Percentiles rank a stretch among this genome's conserved stretches.
Conservation (phyloP, 1,140 invertebrate species). For the Neotoxoptera formosana region DNA sequence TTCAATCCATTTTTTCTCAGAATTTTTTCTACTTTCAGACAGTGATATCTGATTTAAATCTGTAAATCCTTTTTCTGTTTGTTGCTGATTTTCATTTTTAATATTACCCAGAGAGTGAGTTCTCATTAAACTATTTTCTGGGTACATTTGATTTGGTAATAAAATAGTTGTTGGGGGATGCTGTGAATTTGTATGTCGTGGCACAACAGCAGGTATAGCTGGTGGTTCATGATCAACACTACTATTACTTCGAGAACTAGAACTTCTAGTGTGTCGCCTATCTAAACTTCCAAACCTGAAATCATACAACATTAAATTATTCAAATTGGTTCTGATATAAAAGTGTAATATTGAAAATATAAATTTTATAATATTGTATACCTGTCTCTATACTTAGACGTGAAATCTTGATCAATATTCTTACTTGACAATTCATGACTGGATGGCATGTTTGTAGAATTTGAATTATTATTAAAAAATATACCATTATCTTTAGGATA, state of each 20-base stretch:
- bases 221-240: constrained; percentile 15
- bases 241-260: constrained; percentile 26
- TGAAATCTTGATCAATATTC: constrained; percentile 11
- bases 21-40: constrained; percentile 59
- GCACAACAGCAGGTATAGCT: neutral
- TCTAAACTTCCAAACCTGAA: constrained; percentile 71
- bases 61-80: neutral
- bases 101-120: constrained; percentile 72
- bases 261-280: constrained; percentile 63
- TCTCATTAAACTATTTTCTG: constrained; percentile 67
- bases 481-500: constrained; percentile 33
- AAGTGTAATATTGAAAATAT: neutral
- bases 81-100: constrained; percentile 62
- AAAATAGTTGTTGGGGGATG: constrained; percentile 61
- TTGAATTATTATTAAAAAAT: constrained; percentile 20
- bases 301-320: constrained; percentile 5
- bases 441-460: neutral
- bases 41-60: neutral
- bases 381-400: constrained; percentile 30
- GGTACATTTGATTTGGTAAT: constrained; percentile 65
- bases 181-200: constrained; percentile 25
- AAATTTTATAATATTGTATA: neutral
- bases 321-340: neutral
- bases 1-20: constrained; percentile 78
- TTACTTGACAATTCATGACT: constrained; percentile 39